Conservation (phyloP, 1,140 invertebrate species). For the Caerostris extrusa region DNA sequence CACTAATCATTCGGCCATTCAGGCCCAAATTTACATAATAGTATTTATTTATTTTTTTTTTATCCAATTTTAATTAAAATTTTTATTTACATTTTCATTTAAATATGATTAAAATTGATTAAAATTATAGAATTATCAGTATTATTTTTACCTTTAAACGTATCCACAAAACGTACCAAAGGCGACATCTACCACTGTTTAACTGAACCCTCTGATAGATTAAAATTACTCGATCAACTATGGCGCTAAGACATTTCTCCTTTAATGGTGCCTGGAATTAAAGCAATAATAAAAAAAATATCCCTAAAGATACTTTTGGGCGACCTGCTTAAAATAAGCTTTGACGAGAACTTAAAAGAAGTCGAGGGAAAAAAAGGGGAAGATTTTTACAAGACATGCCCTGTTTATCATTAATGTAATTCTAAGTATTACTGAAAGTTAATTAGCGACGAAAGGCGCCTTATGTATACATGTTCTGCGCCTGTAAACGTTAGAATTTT, state of each 20-base stretch:
- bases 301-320: slow-evolving; percentile 3
- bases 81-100: background rate
- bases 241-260: background rate
- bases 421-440: slow-evolving; percentile 25
- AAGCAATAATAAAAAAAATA: background rate
- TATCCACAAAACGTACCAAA: too few relatives aligned
- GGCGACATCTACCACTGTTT: slow-evolving; percentile 31
- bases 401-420: slow-evolving; percentile 39
- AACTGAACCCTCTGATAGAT: background rate
- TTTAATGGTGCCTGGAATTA: slow-evolving; percentile 35
- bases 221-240: slow-evolving; percentile 35
- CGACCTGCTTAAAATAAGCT: slow-evolving; percentile 13
- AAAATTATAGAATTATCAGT: too few relatives aligned
- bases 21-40: too few relatives aligned
- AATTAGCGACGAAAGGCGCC: slow-evolving; percentile 31
- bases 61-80: too few relatives aligned
- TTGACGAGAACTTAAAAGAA: background rate
- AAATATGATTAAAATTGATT: background rate
- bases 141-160: too few relatives aligned
- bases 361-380: background rate
- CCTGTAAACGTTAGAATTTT: background rate
- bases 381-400: background rate
- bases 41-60: too few relatives aligned
- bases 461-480: background rate
- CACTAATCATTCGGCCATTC: background rate